Evolutionary conservation across 2,797 vertebrate species (phyloP).

Genomic region (Pogoniulus pusillus): DNA sequence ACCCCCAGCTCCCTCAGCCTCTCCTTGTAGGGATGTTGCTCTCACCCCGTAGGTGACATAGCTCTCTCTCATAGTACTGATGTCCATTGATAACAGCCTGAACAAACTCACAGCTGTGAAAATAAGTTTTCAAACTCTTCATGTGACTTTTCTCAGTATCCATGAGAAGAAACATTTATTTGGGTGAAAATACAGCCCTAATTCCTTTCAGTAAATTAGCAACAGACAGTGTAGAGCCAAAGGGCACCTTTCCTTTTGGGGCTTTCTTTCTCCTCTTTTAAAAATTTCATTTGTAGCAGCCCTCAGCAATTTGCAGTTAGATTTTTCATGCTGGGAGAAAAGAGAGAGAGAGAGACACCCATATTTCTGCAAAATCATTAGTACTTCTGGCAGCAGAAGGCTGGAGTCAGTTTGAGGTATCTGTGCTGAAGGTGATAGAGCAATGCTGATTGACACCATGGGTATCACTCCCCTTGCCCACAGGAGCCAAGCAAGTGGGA

Average conservation of each 20-base stretch:
- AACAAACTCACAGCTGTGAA: constrained; percentile 19
- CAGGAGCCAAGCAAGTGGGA: neutral
- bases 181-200: neutral
- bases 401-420: neutral
- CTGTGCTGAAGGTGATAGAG: neutral
- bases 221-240: constrained; percentile 18
- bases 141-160: neutral
- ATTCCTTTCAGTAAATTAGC: constrained; percentile 22
- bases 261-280: neutral
- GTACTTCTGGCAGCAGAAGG: constrained; percentile 17
- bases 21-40: too few species aligned
- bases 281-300: constrained; percentile 17
- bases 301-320: constrained; percentile 64
- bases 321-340: constrained; percentile 16
- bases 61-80: neutral
- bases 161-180: constrained; percentile 38
- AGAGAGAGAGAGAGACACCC: neutral
- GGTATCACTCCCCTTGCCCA: neutral
- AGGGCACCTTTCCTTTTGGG: neutral
- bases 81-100: neutral
- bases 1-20: too few species aligned
- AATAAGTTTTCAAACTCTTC: constrained; percentile 4
- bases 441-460: neutral
- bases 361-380: constrained; percentile 47
- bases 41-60: too few species aligned